Percentiles rank a stretch among this genome's conserved stretches.
Evolutionary conservation across 2,888 invertebrate genomes (phyloP).

Genomic region (Furcula furcula): DNA sequence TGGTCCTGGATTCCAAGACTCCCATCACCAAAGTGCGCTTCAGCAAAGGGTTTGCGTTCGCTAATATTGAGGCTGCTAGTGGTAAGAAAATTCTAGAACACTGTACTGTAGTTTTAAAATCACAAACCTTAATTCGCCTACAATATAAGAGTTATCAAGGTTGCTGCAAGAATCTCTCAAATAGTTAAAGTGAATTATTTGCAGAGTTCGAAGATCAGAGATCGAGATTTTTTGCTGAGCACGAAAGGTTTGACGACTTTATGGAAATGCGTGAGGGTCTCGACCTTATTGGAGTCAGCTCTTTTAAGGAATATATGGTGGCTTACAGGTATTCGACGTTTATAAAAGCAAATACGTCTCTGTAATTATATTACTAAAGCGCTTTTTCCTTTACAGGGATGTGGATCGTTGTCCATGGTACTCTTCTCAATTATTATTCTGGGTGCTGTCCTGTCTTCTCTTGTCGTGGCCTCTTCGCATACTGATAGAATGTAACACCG

Average conservation of each 20-base stretch:
- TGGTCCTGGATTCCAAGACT: slow-evolving; percentile 84
- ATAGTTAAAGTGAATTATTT: slow-evolving; percentile 17
- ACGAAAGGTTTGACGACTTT: slow-evolving; percentile 91
- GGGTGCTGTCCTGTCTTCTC: slow-evolving; percentile 87
- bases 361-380: neutral
- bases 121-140: too few species aligned
- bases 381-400: slow-evolving; percentile 45
- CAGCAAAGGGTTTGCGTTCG: slow-evolving; percentile 91
- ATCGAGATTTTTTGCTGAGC: slow-evolving; percentile 88
- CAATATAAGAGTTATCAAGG: too few species aligned
- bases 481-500: slow-evolving; percentile 90
- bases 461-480: slow-evolving; percentile 92
- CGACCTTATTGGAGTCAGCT: slow-evolving; percentile 85
- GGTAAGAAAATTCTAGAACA: too few species aligned
- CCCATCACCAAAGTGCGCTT: slow-evolving; percentile 90
- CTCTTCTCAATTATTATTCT: slow-evolving; percentile 86
- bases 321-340: slow-evolving; percentile 78
- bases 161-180: too few species aligned
- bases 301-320: slow-evolving; percentile 81
- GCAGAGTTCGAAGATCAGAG: slow-evolving; percentile 91
- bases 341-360: too few species aligned
- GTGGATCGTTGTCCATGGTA: slow-evolving; percentile 83
- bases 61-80: slow-evolving; percentile 88
- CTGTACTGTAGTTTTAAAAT: too few species aligned
- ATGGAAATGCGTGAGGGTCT: slow-evolving; percentile 93